Evolutionary conservation across 1,140 invertebrate species (phyloP).

Genomic region (Psilanteris sp.): DNA sequence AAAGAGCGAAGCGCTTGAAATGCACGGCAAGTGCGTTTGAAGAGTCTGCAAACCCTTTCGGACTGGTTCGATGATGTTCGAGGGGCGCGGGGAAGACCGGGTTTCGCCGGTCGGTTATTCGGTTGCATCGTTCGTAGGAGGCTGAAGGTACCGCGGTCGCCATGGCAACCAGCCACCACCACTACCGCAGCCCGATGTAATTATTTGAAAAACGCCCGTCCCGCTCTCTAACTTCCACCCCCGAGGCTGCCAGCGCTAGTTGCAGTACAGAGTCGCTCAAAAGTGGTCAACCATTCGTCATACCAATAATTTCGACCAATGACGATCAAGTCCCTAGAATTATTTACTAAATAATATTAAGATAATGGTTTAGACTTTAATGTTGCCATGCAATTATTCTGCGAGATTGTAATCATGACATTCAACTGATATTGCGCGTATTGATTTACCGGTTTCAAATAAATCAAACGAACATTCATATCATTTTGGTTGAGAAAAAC

Average conservation of each 20-base stretch:
- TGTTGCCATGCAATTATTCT: background rate
- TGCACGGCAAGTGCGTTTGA: conserved; percentile 36
- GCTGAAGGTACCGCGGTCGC: conserved; percentile 76
- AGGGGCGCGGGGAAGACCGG: conserved; percentile 44
- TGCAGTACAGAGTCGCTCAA: conserved; percentile 72
- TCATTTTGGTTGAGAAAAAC: too few species aligned
- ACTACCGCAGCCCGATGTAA: conserved; percentile 78
- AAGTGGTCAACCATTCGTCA: conserved; percentile 67
- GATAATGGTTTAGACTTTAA: background rate
- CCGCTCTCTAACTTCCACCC: conserved; percentile 59
- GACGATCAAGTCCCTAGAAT: conserved; percentile 6
- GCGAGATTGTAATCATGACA: too few species aligned
- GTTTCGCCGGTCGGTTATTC: conserved; percentile 70
- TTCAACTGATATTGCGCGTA: too few species aligned
- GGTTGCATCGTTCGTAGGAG: conserved; percentile 74
- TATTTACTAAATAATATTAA: conserved; percentile 4
- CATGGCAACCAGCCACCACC: conserved; percentile 76
- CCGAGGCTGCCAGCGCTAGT: conserved; percentile 57
- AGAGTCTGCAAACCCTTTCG: conserved; percentile 63
- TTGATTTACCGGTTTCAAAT: background rate
- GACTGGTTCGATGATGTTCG: conserved; percentile 60
- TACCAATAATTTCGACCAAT: conserved; percentile 26
- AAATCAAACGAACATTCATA: too few species aligned
- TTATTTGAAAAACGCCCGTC: conserved; percentile 79
- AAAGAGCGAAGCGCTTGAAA: conserved; percentile 44